These are phyloP conservation scores for Lasioglossum baleicum DNA, from an alignment of 1,140 invertebrate species.

Conservation along the genomic window DNA sequence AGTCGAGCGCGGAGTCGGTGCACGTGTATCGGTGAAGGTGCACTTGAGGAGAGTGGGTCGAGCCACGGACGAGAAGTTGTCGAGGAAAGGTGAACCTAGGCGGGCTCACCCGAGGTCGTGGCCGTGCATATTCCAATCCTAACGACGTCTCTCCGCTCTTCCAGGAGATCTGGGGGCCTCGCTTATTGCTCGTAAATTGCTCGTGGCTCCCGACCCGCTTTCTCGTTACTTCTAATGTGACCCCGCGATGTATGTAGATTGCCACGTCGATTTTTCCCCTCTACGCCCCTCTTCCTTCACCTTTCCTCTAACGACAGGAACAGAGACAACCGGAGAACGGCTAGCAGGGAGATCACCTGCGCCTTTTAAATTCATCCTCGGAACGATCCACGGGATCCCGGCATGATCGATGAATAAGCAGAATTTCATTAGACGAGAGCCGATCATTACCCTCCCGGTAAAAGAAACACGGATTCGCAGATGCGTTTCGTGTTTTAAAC, in stretches of 20 bases:
- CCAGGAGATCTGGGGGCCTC: constrained; percentile 62
- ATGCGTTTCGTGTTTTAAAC: neutral
- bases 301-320: neutral
- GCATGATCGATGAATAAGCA: constrained; percentile 28
- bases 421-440: constrained; percentile 19
- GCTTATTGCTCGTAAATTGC: constrained; percentile 74
- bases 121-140: constrained; percentile 71
- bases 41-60: constrained; percentile 65
- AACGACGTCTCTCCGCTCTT: constrained; percentile 67
- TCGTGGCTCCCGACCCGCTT: constrained; percentile 68
- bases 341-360: constrained; percentile 46
- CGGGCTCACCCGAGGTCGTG: constrained; percentile 69
- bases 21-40: constrained; percentile 61
- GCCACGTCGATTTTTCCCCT: constrained; percentile 42
- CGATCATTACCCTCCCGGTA: constrained; percentile 4
- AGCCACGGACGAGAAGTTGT: constrained; percentile 51
- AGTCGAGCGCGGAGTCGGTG: constrained; percentile 36
- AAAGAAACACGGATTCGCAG: neutral
- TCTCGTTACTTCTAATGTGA: constrained; percentile 63
- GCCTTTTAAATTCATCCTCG: constrained; percentile 39
- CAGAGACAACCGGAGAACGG: neutral
- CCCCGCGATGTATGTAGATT: constrained; percentile 62
- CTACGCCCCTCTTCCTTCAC: neutral
- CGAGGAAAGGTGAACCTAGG: constrained; percentile 66
- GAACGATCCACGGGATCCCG: neutral